phyloP scores from a whole-genome alignment of 1,140 invertebrate species.

The Bombus breviceps region DNA sequence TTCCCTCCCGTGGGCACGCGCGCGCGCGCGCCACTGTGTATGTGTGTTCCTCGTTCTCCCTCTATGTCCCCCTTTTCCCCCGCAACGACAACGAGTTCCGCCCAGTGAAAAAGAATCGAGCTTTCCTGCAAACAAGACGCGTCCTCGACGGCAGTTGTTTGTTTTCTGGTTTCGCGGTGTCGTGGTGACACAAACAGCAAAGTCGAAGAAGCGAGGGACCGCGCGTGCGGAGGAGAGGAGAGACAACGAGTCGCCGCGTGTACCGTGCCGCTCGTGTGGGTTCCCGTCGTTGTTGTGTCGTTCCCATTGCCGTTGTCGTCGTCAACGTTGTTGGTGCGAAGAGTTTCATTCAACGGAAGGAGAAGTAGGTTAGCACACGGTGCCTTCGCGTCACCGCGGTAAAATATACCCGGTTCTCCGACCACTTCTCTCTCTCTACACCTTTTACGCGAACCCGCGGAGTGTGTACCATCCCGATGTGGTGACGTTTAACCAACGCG shows the following conservation, averaged over 20 bases:
- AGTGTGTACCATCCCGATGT: slow-evolving; percentile 34
- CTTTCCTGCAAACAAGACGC: slow-evolving; percentile 58
- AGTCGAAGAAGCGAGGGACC: slow-evolving; percentile 29
- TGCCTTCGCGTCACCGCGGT: slow-evolving; percentile 34
- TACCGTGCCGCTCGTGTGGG: slow-evolving; percentile 7
- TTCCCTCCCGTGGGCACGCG: slow-evolving; percentile 43
- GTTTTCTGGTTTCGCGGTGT: slow-evolving; percentile 50
- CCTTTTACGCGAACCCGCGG: slow-evolving; percentile 22
- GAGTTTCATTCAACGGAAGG: slow-evolving; percentile 47
- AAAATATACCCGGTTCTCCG: slow-evolving; percentile 28
- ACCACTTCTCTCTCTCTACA: slow-evolving; percentile 2
- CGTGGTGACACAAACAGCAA: slow-evolving; percentile 48
- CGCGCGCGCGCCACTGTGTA: slow-evolving; percentile 44
- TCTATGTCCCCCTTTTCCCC: slow-evolving; percentile 23
- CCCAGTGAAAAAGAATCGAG: slow-evolving; percentile 56
- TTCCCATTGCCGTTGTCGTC: not conserved
- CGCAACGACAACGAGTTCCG: slow-evolving; percentile 58
- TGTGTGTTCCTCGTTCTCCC: slow-evolving; percentile 46
- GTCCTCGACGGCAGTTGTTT: slow-evolving; percentile 48
- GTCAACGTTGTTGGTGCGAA: slow-evolving; percentile 21
- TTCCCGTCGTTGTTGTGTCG: not conserved
- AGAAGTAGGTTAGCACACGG: slow-evolving; percentile 53
- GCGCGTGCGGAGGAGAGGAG: slow-evolving; percentile 27
- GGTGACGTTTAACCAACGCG: slow-evolving; percentile 60
- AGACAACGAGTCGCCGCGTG: slow-evolving; percentile 23